Base-by-base conservation (phyloP, 2,888 invertebrate species). In the Netelia fuscicornis region DNA sequence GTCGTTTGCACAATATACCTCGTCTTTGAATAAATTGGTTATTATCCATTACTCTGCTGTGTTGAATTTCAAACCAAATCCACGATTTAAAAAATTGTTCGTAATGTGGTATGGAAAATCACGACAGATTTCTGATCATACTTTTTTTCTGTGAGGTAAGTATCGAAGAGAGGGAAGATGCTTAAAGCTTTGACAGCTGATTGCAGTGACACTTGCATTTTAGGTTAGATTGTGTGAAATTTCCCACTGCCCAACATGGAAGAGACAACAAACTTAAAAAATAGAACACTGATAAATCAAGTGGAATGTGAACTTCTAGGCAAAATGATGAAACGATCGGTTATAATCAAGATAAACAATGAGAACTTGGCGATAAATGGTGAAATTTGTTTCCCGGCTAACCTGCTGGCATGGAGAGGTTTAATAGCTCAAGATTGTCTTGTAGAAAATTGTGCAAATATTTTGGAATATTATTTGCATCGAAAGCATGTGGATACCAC, bases 351-450 rank as follows among this genome's bases (percentile, higher is more conserved):
- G 92, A 95, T 95, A 89, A 96, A 96, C 89, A 94, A 93, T 0
- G 95, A 95, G 86, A 95, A 95, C 87, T 92, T 96, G 6, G 91
- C 94, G 77, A 91, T 91, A 54, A 92, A 94, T 62, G 97, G 97
- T 9, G 97, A 97, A 86, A 93, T 96, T 3, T 96, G 96, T 94
- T 96, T 97, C 92, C 95, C 96, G 10, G 92, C 94, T 80, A 94
- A 94, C 68, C 89, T 95, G 25, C 94, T 95, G 88, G 95, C 95
- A 74, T 97, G 97, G 97, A 93, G 94, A 77, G 94, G 93, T 85
- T 92, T 94, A 86, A 89, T 94, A 67, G 8, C 79, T 42, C 42
- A 60, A 25, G 37, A 87, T 25, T 20, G 72, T 2, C 84, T 86
- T 10, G 58, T 76, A 44, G 82, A 72, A 56, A 74, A 84, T n/a